Evolutionary conservation across 2,797 vertebrate species (phyloP).

Genomic region (Dicrostonyx torquatus): DNA sequence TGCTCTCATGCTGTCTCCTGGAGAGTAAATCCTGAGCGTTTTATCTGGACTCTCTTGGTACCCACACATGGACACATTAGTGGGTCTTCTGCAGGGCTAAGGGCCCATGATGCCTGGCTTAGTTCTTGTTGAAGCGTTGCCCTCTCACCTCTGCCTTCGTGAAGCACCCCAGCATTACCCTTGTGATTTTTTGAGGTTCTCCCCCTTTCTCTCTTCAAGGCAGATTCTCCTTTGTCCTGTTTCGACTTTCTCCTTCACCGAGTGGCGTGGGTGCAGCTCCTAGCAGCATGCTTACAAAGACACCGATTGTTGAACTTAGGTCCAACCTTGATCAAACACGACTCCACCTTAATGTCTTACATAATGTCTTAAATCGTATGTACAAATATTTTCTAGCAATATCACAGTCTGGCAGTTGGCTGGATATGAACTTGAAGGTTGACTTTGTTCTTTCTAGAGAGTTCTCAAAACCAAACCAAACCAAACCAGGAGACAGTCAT

Average conservation of each 20-base stretch:
- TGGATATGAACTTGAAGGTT: not conserved
- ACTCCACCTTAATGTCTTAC: not conserved
- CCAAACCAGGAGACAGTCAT: not conserved
- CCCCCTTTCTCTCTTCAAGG: not conserved
- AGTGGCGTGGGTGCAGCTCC: not conserved
- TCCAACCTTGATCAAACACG: not conserved
- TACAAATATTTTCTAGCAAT: not conserved
- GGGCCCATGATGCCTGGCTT: too few species aligned
- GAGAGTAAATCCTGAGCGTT: not conserved
- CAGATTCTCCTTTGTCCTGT: not conserved
- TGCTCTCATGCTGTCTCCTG: not conserved
- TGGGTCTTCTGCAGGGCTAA: not conserved
- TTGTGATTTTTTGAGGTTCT: not conserved
- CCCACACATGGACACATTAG: not conserved
- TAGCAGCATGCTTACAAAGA: not conserved
- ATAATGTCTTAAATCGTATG: not conserved
- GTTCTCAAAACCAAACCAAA: not conserved
- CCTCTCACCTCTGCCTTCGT: not conserved
- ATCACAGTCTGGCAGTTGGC: not conserved
- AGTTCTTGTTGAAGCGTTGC: not conserved
- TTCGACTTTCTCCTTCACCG: not conserved
- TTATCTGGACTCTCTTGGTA: not conserved
- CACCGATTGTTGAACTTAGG: not conserved
- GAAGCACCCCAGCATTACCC: too few species aligned
- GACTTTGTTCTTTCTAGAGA: not conserved